Percentiles rank a stretch among this genome's conserved stretches.
phyloP scores from a whole-genome alignment of 2,888 invertebrate genomes.

The Tetramorium bicarinatum region DNA sequence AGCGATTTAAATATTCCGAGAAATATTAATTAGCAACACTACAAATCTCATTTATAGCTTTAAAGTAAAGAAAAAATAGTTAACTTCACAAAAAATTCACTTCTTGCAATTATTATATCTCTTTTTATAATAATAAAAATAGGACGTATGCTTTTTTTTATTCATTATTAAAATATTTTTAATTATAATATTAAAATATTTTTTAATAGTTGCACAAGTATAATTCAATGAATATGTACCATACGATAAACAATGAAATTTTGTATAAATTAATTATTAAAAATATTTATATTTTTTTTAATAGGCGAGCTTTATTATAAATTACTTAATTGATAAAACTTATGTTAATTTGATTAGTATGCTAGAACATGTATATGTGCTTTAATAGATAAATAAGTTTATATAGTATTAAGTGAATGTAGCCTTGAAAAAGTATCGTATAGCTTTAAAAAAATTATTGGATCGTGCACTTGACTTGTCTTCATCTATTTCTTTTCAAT shows the following conservation, averaged over 20 bases:
- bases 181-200: neutral
- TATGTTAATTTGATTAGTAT: neutral
- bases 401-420: neutral
- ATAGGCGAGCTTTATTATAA: neutral
- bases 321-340: neutral
- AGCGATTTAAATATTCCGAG: neutral
- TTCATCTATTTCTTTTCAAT: too few species aligned
- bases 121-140: conserved; percentile 21
- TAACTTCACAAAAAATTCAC: neutral
- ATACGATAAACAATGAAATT: conserved; percentile 1
- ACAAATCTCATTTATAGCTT: conserved; percentile 5
- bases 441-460: too few species aligned
- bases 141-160: neutral
- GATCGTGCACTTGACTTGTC: too few species aligned
- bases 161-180: neutral
- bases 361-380: too few species aligned
- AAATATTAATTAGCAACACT: neutral
- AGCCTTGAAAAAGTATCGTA: neutral
- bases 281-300: conserved; percentile 7
- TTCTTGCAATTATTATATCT: conserved; percentile 3
- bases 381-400: conserved; percentile 5
- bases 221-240: neutral
- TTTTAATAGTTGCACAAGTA: neutral
- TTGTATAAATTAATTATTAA: neutral
- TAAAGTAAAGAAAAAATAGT: neutral